Base-by-base conservation (phyloP, 1,140 invertebrate genomes). In the Schmidtea mediterranea region DNA sequence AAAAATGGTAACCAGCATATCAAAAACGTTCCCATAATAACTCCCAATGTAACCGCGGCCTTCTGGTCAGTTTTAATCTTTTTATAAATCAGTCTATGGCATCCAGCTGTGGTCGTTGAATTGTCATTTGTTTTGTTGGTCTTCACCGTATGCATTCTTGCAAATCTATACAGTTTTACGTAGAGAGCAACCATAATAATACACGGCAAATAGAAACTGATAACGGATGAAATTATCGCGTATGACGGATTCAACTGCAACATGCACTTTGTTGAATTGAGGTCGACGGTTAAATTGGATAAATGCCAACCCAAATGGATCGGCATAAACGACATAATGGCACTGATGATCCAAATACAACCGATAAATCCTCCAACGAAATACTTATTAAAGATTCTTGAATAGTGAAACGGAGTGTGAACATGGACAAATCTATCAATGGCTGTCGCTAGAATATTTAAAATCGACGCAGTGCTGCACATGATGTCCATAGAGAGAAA, bases 381-480 rank as follows among this genome's bases (percentile, higher is more conserved):
- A 26, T 23, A 49, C 5, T 51, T 52, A 22, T 54, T 54, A 41
- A 55, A 52, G 10, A 57, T 51, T 40, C 52, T 51, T 36, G 55
- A 53, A 60, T 86, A 82, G 57, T 83, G 78, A 49, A 89, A 64
- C 8, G 81, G 81, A 57, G 82, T 80, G 8, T 80, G 84, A 43
- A 89, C 86, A 18, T 82, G 81, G 60, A 79, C 79, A 62, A 82
- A 86, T 43, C 81, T 67, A 62, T 84, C 80, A 32, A 83, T 72
- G 52, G 77, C 79, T 57, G 82, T 81, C 60, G 82, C 79, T 59
- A 82, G 86, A 47, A 87, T 70, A 65, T 87, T 86, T 13, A 86
- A 69, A 54, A 87, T 86, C 55, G 80, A 83, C 23, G 82, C 82
- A 9, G 82, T 81, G 61, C 73, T 74, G 57, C 72, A 74, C 1